Evolutionary conservation across 2,888 invertebrate genomes (phyloP).

Genomic region (Drosophila meridionalis): DNA sequence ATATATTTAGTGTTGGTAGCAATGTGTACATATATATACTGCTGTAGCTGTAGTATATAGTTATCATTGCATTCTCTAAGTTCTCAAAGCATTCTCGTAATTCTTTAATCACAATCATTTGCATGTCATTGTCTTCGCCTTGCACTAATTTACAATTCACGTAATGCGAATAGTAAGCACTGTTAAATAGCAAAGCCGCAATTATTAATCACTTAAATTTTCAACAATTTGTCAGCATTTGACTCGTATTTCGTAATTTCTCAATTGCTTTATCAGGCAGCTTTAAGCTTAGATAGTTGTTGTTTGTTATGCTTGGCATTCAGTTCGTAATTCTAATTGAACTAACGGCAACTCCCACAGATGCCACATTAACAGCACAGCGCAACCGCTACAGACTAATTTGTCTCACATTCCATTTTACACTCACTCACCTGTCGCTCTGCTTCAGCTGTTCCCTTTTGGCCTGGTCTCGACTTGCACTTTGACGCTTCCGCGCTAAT

Average conservation of each 20-base stretch:
- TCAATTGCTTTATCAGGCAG: conserved; percentile 10
- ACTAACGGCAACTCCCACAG: conserved; percentile 25
- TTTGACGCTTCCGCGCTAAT: conserved; percentile 73
- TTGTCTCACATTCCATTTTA: conserved; percentile 62
- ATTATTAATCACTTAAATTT: not conserved
- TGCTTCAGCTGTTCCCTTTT: not conserved
- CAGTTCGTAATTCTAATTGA: not conserved
- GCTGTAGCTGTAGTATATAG: not conserved
- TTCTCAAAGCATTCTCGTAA: not conserved
- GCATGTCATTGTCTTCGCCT: not conserved
- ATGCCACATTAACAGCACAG: conserved; percentile 35
- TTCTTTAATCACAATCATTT: not conserved
- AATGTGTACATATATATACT: too few species aligned
- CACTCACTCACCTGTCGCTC: conserved; percentile 15
- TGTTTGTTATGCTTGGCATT: not conserved
- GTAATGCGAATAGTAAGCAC: not conserved
- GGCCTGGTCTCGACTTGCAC: conserved; percentile 47
- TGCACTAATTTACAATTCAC: conserved; percentile 2
- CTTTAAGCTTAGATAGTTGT: not conserved
- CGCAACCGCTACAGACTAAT: conserved; percentile 51
- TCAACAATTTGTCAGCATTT: conserved; percentile 4
- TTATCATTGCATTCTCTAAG: not conserved
- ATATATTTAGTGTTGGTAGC: too few species aligned
- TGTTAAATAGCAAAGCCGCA: not conserved
- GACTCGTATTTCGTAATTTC: conserved; percentile 6